Evolutionary conservation across 2,888 invertebrate species (phyloP).

Genomic region (Hemithea aestivaria): DNA sequence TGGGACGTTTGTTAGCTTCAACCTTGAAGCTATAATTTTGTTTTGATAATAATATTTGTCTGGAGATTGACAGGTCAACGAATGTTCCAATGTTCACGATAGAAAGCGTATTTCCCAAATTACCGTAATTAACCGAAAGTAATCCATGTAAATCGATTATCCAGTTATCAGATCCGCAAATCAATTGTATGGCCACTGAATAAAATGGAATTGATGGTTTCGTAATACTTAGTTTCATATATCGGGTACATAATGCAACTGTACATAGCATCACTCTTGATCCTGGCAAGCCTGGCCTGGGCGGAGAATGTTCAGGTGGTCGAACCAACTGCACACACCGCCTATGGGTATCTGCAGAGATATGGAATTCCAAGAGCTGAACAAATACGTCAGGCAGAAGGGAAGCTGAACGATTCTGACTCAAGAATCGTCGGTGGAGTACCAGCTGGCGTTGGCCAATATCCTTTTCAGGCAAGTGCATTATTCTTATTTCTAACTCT

Average conservation of each 20-base stretch:
- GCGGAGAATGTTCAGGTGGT: conserved; percentile 23
- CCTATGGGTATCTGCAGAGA: conserved; percentile 43
- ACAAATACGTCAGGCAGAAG: conserved; percentile 38
- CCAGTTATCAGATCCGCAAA: too few species aligned
- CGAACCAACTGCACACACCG: conserved; percentile 22
- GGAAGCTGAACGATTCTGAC: conserved; percentile 20
- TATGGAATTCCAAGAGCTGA: conserved; percentile 45
- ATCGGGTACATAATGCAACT: conserved; percentile 24
- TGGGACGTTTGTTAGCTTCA: background rate
- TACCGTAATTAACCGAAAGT: too few species aligned
- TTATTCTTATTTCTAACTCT: too few species aligned
- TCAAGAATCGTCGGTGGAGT: conserved; percentile 42
- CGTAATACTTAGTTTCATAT: background rate
- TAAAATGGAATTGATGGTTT: too few species aligned
- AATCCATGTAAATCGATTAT: too few species aligned
- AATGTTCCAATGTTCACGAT: too few species aligned
- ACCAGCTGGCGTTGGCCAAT: conserved; percentile 37
- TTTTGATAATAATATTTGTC: too few species aligned
- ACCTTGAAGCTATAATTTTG: too few species aligned
- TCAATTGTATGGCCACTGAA: too few species aligned
- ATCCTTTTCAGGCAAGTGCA: conserved; percentile 40
- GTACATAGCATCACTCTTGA: conserved; percentile 22
- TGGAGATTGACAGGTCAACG: too few species aligned
- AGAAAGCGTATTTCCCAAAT: too few species aligned
- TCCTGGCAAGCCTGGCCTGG: conserved; percentile 29